Conservation (phyloP, 2,797 vertebrate species). For the Neosilurus hyrtlii region DNA sequence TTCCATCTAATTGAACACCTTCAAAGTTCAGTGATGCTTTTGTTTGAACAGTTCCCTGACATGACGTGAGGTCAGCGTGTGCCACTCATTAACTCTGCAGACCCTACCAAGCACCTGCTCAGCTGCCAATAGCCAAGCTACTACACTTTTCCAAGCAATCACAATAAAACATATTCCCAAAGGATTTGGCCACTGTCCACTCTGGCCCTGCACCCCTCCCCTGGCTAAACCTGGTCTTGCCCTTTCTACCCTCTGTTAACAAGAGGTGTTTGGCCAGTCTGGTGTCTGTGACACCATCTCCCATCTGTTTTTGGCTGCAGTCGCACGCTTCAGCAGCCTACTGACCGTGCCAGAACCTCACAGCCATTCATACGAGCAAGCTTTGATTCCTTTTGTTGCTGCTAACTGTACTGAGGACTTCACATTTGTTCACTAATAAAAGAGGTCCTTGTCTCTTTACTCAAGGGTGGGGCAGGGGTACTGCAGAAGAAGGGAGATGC, state of each 20-base stretch:
- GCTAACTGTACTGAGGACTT: conserved; percentile 59
- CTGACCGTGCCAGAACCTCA: conserved; percentile 67
- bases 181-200: conserved; percentile 60
- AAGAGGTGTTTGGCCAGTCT: conserved; percentile 56
- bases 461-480: conserved; percentile 51
- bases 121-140: conserved; percentile 46
- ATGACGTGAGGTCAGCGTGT: conserved; percentile 69
- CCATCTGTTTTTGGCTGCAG: conserved; percentile 68
- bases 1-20: conserved; percentile 60
- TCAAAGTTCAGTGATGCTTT: conserved; percentile 53
- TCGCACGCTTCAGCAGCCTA: conserved; percentile 63
- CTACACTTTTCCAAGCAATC: conserved; percentile 59
- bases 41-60: conserved; percentile 50
- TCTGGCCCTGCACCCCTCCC: conserved; percentile 36
- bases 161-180: conserved; percentile 70
- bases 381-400: conserved; percentile 62
- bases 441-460: conserved; percentile 63
- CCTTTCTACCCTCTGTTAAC: conserved; percentile 43
- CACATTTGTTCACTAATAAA: conserved; percentile 64
- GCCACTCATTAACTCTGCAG: conserved; percentile 70
- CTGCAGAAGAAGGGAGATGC: conserved; percentile 41
- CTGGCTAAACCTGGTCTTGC: conserved; percentile 41
- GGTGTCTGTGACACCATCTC: conserved; percentile 59
- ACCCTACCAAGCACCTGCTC: conserved; percentile 71
- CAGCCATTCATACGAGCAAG: conserved; percentile 61